These are phyloP conservation scores for Lerema accius DNA, from an alignment of 1,140 invertebrate species.

Conservation along the genomic window DNA sequence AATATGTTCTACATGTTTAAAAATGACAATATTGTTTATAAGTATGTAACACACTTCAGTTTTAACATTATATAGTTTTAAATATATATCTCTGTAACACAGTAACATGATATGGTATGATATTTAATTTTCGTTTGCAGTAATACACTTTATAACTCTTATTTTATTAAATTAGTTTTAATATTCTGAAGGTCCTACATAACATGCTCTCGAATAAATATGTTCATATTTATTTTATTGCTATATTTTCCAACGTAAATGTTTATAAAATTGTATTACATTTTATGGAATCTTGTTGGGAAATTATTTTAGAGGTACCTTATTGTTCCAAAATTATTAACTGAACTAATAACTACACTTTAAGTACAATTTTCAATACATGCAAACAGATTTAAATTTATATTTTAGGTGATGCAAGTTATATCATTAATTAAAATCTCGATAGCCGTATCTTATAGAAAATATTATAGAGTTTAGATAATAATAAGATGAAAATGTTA, in stretches of 20 bases:
- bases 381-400: conserved; percentile 5
- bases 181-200: conserved; percentile 2
- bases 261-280: neutral
- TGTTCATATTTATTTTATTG: conserved; percentile 28
- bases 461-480: conserved; percentile 40
- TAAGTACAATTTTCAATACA: conserved; percentile 62
- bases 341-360: conserved; percentile 44
- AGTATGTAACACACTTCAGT: no score
- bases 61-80: no score
- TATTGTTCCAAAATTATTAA: neutral
- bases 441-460: conserved; percentile 53
- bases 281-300: neutral
- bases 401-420: conserved; percentile 25
- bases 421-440: conserved; percentile 57
- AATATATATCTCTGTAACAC: no score
- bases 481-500: conserved; percentile 43
- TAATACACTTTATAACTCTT: neutral
- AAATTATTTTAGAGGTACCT: neutral
- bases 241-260: conserved; percentile 17
- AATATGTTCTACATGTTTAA: neutral
- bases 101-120: no score
- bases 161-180: conserved; percentile 12
- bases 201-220: conserved; percentile 37
- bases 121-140: neutral
- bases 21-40: conserved; percentile 19